Conservation (phyloP, 2,797 vertebrate species). For the Catharus ustulatus region DNA sequence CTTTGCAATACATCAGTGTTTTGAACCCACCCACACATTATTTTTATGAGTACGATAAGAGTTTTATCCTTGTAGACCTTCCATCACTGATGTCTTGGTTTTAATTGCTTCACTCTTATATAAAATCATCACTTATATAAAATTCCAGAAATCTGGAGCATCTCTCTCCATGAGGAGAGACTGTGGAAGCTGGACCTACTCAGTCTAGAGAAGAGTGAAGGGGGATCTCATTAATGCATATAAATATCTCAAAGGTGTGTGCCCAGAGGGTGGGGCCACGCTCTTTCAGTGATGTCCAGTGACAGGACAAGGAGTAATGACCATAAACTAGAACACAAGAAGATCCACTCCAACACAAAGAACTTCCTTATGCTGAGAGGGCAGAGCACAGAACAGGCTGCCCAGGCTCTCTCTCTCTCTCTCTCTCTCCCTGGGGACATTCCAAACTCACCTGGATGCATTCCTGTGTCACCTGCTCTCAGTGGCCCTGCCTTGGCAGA, state of each 20-base stretch:
- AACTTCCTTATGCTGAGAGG: not conserved
- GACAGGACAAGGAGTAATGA: not conserved
- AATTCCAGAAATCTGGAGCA: not conserved
- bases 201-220: not conserved
- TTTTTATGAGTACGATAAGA: not conserved
- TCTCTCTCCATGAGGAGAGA: not conserved
- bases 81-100: not conserved
- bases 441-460: rapidly evolving
- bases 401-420: not conserved
- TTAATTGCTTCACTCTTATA: not conserved
- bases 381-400: not conserved
- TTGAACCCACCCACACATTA: not conserved
- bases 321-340: not conserved
- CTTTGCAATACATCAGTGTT: not conserved
- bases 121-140: not conserved
- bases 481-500: not conserved
- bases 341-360: not conserved
- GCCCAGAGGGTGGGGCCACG: not conserved
- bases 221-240: not conserved
- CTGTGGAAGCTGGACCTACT: not conserved
- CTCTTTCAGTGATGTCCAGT: not conserved
- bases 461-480: not conserved
- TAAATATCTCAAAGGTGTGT: not conserved
- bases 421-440: not conserved
- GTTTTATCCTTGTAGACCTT: not conserved